phyloP scores from a whole-genome alignment of 2,797 vertebrate genomes.

The Oreochromis grahami region DNA sequence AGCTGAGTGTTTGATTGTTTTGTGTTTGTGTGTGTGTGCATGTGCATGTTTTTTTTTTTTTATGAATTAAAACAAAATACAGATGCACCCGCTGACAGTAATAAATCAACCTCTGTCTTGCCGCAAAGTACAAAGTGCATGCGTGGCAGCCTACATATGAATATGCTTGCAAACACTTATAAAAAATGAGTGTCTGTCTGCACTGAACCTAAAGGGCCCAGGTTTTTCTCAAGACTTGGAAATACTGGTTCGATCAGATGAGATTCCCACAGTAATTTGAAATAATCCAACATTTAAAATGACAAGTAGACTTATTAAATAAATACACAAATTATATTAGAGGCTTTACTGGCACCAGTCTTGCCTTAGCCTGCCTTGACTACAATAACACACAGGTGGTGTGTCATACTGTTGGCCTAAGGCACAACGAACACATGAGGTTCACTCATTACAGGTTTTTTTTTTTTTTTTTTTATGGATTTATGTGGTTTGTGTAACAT shows the following conservation, averaged over 20 bases:
- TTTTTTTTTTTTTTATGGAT: not conserved
- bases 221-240: not conserved
- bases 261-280: constrained; percentile 15
- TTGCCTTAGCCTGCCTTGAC: constrained; percentile 22
- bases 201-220: not conserved
- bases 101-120: not conserved
- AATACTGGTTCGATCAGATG: not conserved
- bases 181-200: not conserved
- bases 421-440: not conserved
- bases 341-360: not conserved
- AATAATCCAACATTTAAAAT: not conserved
- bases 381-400: not conserved
- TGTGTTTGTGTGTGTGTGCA: not conserved
- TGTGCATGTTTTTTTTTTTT: not conserved
- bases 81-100: not conserved
- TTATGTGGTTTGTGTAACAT: not conserved
- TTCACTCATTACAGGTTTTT: not conserved
- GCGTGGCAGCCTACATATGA: not conserved
- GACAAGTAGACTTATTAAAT: not conserved
- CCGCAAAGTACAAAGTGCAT: not conserved
- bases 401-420: not conserved
- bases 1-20: not conserved
- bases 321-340: not conserved
- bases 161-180: not conserved
- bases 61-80: not conserved